Conservation (phyloP, 1,140 invertebrate genomes). For the Drosophila lini region DNA sequence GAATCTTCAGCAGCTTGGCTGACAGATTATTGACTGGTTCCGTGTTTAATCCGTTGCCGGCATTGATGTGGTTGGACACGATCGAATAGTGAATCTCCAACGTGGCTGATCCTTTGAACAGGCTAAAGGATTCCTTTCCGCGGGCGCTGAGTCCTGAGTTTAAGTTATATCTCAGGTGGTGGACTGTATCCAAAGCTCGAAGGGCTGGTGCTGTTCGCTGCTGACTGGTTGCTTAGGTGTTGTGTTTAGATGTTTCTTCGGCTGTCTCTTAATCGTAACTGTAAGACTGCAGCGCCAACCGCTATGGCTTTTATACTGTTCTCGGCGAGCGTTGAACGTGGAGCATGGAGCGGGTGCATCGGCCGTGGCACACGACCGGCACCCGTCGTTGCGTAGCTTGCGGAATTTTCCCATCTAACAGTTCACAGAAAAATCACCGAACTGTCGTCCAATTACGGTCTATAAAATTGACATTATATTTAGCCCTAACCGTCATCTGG, state of each 20-base stretch:
- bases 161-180: background rate
- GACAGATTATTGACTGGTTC: constrained; percentile 63
- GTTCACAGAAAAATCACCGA: constrained; percentile 60
- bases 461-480: constrained; percentile 58
- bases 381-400: constrained; percentile 30
- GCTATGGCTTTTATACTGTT: constrained; percentile 61
- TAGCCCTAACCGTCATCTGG: constrained; percentile 43
- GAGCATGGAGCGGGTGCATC: constrained; percentile 32
- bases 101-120: constrained; percentile 5
- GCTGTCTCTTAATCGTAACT: constrained; percentile 34
- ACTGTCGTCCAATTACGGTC: constrained; percentile 18
- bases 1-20: constrained; percentile 61
- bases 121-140: background rate
- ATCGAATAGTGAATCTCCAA: constrained; percentile 7
- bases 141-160: background rate
- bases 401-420: constrained; percentile 64
- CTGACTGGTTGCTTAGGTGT: constrained; percentile 1
- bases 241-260: constrained; percentile 21
- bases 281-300: constrained; percentile 7
- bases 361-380: constrained; percentile 42
- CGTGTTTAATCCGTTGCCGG: constrained; percentile 15
- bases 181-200: constrained; percentile 2
- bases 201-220: constrained; percentile 3
- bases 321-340: constrained; percentile 41
- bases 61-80: background rate